Percentiles rank a stretch among this genome's conserved stretches.
Evolutionary conservation across 2,797 vertebrate genomes (phyloP).

Genomic region (Nothura maculosa): DNA sequence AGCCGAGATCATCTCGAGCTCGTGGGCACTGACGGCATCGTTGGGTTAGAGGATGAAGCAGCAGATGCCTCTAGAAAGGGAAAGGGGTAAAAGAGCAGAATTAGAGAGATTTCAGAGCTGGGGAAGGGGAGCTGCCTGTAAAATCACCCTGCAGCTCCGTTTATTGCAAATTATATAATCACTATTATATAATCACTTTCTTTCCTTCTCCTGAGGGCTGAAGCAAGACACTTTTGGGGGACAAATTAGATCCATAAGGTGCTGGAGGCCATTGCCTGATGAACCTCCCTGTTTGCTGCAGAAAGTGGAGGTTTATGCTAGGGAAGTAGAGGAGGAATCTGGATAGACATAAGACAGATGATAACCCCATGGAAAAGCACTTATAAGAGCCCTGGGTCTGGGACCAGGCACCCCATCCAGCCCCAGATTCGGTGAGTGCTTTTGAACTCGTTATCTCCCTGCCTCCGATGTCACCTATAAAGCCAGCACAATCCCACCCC

Average conservation of each 20-base stretch:
- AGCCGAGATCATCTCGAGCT: neutral
- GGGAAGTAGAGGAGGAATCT: neutral
- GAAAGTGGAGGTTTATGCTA: neutral
- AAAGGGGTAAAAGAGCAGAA: neutral
- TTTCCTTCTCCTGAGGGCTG: neutral
- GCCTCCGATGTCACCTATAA: neutral
- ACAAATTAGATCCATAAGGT: neutral
- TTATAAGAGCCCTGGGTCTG: neutral
- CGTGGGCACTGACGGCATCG: neutral
- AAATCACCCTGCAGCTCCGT: neutral
- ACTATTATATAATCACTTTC: accelerated
- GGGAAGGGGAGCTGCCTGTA: neutral
- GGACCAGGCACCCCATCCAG: neutral
- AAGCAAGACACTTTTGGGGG: neutral
- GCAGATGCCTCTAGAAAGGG: neutral
- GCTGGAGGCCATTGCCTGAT: neutral
- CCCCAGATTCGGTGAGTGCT: neutral
- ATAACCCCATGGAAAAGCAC: neutral
- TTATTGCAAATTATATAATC: neutral
- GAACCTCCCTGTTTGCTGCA: neutral
- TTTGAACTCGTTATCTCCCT: neutral
- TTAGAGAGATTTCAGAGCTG: neutral
- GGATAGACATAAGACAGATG: neutral
- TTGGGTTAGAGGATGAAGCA: neutral
- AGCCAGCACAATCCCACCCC: conserved; percentile 9